Evolutionary conservation across 2,797 vertebrate genomes (phyloP), one percentile per base, ranked within the genome.

Genomic region (Chelon auratus): DNA sequence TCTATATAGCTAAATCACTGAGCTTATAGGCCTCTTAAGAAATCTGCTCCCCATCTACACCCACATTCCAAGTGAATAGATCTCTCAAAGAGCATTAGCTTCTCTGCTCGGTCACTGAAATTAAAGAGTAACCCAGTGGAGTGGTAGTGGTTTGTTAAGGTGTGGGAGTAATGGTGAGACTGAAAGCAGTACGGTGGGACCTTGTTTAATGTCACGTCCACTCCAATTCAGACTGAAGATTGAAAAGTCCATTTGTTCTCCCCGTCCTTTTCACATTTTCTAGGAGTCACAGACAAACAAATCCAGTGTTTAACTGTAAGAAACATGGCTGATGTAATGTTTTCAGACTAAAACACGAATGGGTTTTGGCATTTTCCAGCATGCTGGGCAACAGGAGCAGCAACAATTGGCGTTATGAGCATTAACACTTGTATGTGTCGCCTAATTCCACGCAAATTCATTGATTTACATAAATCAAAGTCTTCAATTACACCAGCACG

Each of bases 41-140:
- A 24, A 76, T 61, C 50, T 70, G 53, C 52, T 54, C 84, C 75
- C 60, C 42, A 68, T 82, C 75, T 68, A 43, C 45, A 72, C 69
- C 68, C 64, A 50, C 52, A 52, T 67, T 71, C 58, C 24, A 55
- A 77, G 80, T 89, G 89, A 92, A 92, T 73, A 68, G 72, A 89
- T 72, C 72, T 78, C 68, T 79, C 77, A 86, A 86, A 89, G 88
- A 89, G 87, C 87, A 87, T 93, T 92, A 92, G 84, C 83, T 87
- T 86, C 72, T 89, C 73, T 54, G 71, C 82, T 67, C 61, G 68
- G 58, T 71, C 3, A 2, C 52, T 72, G 76, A 90, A 91, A 93
- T 88, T 77, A 89, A 93, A 90, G 81, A 86, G 80, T 72, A 82
- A 83, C 82, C 84, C 78, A 90, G 90, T 77, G 63, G 68, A 89